Evolutionary conservation across 2,113 vertebrate genomes (phyloP).

Genomic region (Ceyx cyanopectus): DNA sequence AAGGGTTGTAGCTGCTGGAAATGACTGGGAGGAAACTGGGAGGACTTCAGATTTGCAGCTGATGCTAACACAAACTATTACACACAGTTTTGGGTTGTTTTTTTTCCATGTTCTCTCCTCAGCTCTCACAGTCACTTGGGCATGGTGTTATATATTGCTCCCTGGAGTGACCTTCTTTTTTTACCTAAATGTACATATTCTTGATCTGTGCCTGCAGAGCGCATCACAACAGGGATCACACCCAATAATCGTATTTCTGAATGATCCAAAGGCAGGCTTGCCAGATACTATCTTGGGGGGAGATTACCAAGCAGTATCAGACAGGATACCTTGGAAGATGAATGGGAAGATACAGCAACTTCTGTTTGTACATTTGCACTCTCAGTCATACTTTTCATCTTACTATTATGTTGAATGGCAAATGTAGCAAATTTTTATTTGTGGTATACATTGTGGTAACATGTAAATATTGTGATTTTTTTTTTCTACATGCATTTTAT

Average conservation of each 20-base stretch:
- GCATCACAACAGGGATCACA: not conserved
- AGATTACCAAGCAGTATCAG: not conserved
- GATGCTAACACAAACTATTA: not conserved
- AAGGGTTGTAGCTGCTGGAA: not conserved
- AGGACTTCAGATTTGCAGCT: not conserved
- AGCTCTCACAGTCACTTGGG: not conserved
- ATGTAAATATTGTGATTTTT: not conserved
- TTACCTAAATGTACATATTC: not conserved
- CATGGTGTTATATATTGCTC: not conserved
- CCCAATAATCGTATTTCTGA: not conserved
- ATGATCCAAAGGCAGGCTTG: not conserved
- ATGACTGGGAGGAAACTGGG: not conserved
- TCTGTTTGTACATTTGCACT: not conserved
- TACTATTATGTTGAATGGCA: not conserved
- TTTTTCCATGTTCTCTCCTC: not conserved
- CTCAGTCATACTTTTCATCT: not conserved
- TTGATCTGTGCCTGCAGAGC: not conserved
- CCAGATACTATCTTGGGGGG: not conserved
- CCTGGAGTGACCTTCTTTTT: not conserved
- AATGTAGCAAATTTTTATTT: conserved; percentile 51
- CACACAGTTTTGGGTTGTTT: not conserved
- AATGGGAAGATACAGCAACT: not conserved
- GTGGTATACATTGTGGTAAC: not conserved
- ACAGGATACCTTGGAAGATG: not conserved
- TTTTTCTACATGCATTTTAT: conserved; percentile 33